Percentiles rank a stretch among this genome's conserved stretches.
Evolutionary conservation across 1,140 invertebrate genomes (phyloP).

Genomic region (Drosophila bifasciata): DNA sequence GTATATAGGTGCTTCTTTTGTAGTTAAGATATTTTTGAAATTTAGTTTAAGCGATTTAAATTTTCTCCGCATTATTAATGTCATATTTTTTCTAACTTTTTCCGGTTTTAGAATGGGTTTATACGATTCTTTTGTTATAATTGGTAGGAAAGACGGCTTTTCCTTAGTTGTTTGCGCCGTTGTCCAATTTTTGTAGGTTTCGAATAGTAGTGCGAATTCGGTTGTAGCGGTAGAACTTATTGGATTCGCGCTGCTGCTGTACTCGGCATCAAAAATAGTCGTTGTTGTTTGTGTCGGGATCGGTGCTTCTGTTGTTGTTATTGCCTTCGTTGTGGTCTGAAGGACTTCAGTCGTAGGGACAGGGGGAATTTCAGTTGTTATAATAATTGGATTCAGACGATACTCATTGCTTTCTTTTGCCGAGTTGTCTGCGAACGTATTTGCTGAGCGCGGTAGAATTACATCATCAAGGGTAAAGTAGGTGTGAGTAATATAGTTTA

Average conservation of each 20-base stretch:
- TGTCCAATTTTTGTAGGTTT: slow-evolving; percentile 21
- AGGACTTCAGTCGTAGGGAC: slow-evolving; percentile 6
- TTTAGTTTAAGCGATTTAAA: slow-evolving; percentile 36
- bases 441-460: slow-evolving; percentile 32
- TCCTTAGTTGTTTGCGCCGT: slow-evolving; percentile 9
- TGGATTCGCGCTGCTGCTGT: slow-evolving; percentile 2
- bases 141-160: background rate
- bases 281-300: background rate
- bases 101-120: slow-evolving; percentile 32
- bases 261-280: slow-evolving; percentile 14
- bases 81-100: slow-evolving; percentile 16
- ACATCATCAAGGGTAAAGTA: slow-evolving; percentile 49
- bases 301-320: slow-evolving; percentile 18
- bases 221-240: slow-evolving; percentile 24
- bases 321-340: slow-evolving; percentile 2
- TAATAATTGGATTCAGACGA: background rate
- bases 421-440: slow-evolving; percentile 3
- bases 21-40: slow-evolving; percentile 35
- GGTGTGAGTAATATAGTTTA: slow-evolving; percentile 50
- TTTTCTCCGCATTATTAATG: slow-evolving; percentile 30
- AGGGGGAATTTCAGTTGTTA: slow-evolving; percentile 24
- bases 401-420: slow-evolving; percentile 17
- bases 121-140: slow-evolving; percentile 7
- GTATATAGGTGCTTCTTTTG: slow-evolving; percentile 29
- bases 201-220: background rate